A percentile compares a stretch with the other conserved stretches of the same genome.
Conservation (phyloP, 2,797 vertebrate genomes). For the Enteromius anoplus region DNA sequence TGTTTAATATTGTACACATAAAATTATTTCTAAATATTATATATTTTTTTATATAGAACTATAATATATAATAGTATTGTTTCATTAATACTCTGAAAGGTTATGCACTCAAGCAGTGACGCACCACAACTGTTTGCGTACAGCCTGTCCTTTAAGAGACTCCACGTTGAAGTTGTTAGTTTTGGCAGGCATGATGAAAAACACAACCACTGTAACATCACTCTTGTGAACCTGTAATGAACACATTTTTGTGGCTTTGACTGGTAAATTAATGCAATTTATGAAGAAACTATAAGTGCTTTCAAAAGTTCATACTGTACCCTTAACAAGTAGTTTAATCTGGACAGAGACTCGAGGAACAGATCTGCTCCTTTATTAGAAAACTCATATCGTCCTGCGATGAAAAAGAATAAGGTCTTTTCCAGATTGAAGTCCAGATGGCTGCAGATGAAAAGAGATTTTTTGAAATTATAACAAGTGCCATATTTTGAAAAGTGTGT, state of each 20-base stretch:
- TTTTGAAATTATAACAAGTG: neutral
- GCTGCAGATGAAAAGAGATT: slow-evolving; percentile 69
- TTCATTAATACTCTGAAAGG: neutral
- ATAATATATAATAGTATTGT: no score
- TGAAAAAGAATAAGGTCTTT: slow-evolving; percentile 95
- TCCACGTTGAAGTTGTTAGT: slow-evolving; percentile 99
- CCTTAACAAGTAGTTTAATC: slow-evolving; percentile 92
- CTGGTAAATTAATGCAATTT: neutral
- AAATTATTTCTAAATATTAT: no score
- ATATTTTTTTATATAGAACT: no score
- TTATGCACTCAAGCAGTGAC: neutral
- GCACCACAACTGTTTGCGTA: slow-evolving; percentile 95
- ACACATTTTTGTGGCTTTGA: slow-evolving; percentile 8
- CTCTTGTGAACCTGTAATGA: slow-evolving; percentile 84
- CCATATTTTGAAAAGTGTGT: neutral
- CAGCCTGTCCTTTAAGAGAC: slow-evolving; percentile 92
- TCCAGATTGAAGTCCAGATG: slow-evolving; percentile 95
- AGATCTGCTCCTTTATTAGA: slow-evolving; percentile 97
- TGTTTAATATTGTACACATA: no score
- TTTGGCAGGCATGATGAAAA: slow-evolving; percentile 97
- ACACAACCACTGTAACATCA: slow-evolving; percentile 90
- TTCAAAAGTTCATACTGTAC: slow-evolving; percentile 67
- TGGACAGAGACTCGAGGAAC: slow-evolving; percentile 92
- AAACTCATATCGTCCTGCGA: slow-evolving; percentile 95
- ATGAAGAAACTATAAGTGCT: neutral